Conservation (phyloP, 2,797 vertebrate genomes). For the Arrhamphus sclerolepis region DNA sequence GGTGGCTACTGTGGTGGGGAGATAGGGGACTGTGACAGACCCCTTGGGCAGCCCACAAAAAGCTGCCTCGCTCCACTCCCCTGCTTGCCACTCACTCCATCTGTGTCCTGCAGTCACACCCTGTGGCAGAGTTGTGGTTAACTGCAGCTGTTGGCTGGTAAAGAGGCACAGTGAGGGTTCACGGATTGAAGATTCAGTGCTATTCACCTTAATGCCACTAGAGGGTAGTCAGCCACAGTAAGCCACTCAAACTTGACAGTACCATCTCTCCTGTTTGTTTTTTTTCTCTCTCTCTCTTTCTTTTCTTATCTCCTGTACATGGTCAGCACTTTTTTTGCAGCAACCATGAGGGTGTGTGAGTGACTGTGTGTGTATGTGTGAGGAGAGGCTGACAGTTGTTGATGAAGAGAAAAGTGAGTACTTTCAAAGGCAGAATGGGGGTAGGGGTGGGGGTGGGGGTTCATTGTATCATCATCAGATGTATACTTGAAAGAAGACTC, state of each 20-base stretch:
- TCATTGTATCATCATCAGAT: constrained; percentile 21
- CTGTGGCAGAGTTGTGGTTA: constrained; percentile 77
- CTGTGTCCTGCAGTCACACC: constrained; percentile 66
- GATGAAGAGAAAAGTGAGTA: constrained; percentile 32
- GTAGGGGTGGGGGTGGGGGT: too few species aligned
- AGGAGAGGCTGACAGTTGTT: neutral
- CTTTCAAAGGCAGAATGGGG: constrained; percentile 35
- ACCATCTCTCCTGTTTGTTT: neutral
- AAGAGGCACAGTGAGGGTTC: constrained; percentile 59
- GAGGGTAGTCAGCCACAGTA: constrained; percentile 69
- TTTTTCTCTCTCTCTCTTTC: too few species aligned
- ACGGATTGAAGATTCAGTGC: constrained; percentile 24
- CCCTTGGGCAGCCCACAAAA: constrained; percentile 72
- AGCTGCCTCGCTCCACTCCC: constrained; percentile 51
- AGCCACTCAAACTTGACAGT: constrained; percentile 2
- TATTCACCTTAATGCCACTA: constrained; percentile 52
- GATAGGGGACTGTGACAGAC: constrained; percentile 74
- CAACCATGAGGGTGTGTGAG: constrained; percentile 40
- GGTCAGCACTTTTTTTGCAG: constrained; percentile 68
- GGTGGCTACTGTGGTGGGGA: constrained; percentile 75
- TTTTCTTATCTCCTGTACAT: constrained; percentile 60
- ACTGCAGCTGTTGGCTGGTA: constrained; percentile 66
- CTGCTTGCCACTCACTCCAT: constrained; percentile 64
- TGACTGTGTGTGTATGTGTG: constrained; percentile 9
- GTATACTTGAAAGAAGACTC: constrained; percentile 35